Conservation (phyloP, 2,113 vertebrate species). For the Toxostoma redivivum region DNA sequence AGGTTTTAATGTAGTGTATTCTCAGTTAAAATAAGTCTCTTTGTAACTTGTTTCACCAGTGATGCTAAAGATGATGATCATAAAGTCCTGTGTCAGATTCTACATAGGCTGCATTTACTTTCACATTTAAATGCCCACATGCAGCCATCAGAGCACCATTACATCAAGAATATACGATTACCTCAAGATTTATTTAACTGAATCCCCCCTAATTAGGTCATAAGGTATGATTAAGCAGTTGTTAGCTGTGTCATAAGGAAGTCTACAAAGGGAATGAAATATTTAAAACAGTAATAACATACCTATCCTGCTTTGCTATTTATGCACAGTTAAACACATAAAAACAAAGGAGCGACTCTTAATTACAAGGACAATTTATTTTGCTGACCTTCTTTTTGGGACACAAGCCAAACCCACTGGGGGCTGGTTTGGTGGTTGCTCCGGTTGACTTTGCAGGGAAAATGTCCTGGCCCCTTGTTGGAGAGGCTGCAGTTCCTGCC, state of each 20-base stretch:
- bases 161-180: slow-evolving; percentile 36
- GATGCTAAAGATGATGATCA: neutral
- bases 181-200: slow-evolving; percentile 47
- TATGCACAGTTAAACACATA: slow-evolving; percentile 22
- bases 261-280: slow-evolving; percentile 45
- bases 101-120: neutral
- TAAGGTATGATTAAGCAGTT: slow-evolving; percentile 46
- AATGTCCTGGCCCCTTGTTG: neutral
- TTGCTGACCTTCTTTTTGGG: slow-evolving; percentile 35
- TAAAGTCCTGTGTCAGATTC: neutral
- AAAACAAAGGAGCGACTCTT: slow-evolving; percentile 55
- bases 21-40: neutral
- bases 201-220: slow-evolving; percentile 44
- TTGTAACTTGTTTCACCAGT: neutral
- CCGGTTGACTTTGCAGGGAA: neutral
- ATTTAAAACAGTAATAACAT: slow-evolving; percentile 52
- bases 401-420: neutral
- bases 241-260: slow-evolving; percentile 35
- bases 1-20: neutral
- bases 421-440: neutral
- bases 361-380: slow-evolving; percentile 56
- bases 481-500: neutral
- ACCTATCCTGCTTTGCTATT: slow-evolving; percentile 46
- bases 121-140: slow-evolving; percentile 15
- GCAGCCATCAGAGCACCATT: slow-evolving; percentile 5